Conservation (phyloP, 2,888 invertebrate species). For the Drosophila imparisetae region DNA sequence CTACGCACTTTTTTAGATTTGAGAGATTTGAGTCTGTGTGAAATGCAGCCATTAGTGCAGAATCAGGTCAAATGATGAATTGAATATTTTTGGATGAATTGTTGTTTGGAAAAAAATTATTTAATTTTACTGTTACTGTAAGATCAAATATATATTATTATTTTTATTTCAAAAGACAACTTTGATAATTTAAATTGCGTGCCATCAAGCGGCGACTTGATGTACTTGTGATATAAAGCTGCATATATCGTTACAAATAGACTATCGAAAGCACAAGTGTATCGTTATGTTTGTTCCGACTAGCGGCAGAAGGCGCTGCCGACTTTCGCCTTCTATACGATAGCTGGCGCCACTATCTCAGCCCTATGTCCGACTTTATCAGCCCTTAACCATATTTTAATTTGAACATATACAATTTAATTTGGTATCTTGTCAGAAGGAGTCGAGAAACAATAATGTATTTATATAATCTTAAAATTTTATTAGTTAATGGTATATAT, state of each 20-base stretch:
- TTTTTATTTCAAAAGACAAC: not conserved
- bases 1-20: not conserved
- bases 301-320: not conserved
- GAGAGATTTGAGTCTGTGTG: not conserved
- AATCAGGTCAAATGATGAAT: not conserved
- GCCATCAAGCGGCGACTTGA: not conserved
- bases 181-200: not conserved
- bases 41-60: not conserved
- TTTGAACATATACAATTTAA: not conserved
- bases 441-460: not conserved
- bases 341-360: not conserved
- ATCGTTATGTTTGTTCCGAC: not conserved
- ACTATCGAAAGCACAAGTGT: not conserved
- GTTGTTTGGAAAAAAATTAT: not conserved
- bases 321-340: not conserved
- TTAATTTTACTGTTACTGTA: not conserved
- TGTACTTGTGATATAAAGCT: not conserved
- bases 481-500: not conserved
- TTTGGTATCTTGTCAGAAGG: not conserved
- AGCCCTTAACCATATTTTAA: not conserved
- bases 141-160: not conserved
- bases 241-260: not conserved
- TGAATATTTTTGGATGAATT: not conserved
- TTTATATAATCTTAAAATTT: not conserved
- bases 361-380: no score